Conservation (phyloP, 2,113 vertebrate genomes). For the Gopherus evgoodei region DNA sequence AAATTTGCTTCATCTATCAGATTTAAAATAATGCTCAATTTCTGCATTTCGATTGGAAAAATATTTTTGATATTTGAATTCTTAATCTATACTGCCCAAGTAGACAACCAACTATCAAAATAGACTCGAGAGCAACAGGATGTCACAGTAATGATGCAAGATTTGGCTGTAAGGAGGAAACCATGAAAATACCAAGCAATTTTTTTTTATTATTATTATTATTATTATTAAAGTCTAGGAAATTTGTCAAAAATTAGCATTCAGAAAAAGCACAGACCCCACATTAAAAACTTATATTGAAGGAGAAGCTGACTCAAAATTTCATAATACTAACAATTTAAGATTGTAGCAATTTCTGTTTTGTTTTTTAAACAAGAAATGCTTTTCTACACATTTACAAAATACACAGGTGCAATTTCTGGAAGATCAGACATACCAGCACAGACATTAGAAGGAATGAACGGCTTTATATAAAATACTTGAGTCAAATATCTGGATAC, state of each 20-base stretch:
- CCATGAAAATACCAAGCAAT: neutral
- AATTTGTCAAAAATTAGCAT: neutral
- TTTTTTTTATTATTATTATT: no score
- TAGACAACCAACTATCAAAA: fast-evolving
- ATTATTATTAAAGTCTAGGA: neutral
- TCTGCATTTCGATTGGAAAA: neutral
- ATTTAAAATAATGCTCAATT: neutral
- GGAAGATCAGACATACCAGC: neutral
- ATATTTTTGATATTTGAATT: neutral
- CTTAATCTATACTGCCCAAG: neutral
- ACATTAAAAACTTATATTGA: neutral
- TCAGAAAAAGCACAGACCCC: neutral
- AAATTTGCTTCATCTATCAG: neutral
- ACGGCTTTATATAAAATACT: neutral
- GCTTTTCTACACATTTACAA: no score
- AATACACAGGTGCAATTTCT: neutral
- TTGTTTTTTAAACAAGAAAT: neutral
- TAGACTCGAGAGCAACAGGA: neutral
- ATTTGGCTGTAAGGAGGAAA: neutral
- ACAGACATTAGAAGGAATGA: neutral
- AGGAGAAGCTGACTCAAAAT: neutral
- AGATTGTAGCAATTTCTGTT: neutral
- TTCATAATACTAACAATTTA: fast-evolving
- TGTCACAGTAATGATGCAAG: neutral
- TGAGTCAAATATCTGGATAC: neutral